phyloP scores from a whole-genome alignment of 2,797 vertebrate genomes.

The Ispidina picta region DNA sequence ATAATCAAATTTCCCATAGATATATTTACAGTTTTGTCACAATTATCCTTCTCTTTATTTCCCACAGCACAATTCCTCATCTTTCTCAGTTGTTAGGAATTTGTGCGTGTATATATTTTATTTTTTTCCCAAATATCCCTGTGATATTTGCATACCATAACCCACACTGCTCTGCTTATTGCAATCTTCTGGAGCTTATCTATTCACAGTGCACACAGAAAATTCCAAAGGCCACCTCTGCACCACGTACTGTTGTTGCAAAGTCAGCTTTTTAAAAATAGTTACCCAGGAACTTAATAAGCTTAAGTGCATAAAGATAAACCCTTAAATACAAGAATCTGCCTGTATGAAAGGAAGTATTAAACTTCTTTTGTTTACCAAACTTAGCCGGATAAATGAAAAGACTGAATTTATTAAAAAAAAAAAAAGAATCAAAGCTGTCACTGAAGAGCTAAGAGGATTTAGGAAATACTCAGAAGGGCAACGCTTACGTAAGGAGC shows the following conservation, averaged over 20 bases:
- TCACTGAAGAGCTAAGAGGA: constrained; percentile 78
- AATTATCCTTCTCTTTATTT: not conserved
- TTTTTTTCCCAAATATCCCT: not conserved
- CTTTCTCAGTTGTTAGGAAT: not conserved
- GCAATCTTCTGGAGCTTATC: not conserved
- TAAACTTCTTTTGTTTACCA: constrained; percentile 73
- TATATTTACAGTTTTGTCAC: not conserved
- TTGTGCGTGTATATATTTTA: not conserved
- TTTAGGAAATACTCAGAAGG: constrained; percentile 71
- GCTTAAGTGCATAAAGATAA: constrained; percentile 63
- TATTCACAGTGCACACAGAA: not conserved
- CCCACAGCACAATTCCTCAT: not conserved
- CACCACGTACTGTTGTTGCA: not conserved
- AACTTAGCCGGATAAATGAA: constrained; percentile 67
- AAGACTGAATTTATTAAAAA: constrained; percentile 61
- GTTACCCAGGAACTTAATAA: constrained; percentile 50
- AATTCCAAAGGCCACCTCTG: constrained; percentile 42
- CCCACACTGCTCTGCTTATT: not conserved
- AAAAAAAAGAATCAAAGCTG: constrained; percentile 57
- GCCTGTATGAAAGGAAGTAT: constrained; percentile 65
- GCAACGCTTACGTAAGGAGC: constrained; percentile 64
- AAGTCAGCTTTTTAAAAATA: constrained; percentile 36
- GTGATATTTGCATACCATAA: not conserved
- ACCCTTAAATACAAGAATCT: constrained; percentile 41
- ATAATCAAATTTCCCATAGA: not conserved